phyloP scores from a whole-genome alignment of 1,140 invertebrate species.

The Papilio glaucus region DNA sequence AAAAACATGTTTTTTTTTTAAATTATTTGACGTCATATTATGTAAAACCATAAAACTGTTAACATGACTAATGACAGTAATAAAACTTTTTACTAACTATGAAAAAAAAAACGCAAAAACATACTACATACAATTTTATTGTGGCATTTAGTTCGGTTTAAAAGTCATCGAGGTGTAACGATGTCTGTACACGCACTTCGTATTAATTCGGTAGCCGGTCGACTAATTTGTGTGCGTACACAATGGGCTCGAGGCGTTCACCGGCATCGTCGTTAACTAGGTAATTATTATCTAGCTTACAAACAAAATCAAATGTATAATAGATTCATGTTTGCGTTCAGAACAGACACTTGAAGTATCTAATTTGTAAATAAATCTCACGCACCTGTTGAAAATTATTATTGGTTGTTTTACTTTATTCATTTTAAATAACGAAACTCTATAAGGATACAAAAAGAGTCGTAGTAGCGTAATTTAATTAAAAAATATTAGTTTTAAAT shows the following conservation, averaged over 20 bases:
- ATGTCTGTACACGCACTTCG: slow-evolving; percentile 42
- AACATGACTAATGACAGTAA: not conserved
- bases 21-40: too few species aligned
- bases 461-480: too few species aligned
- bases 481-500: too few species aligned
- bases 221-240: slow-evolving; percentile 46
- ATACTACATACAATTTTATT: not conserved
- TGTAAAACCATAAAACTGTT: not conserved
- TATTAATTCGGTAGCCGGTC: slow-evolving; percentile 53
- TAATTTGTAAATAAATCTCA: too few species aligned
- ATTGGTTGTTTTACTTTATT: too few species aligned
- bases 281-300: not conserved
- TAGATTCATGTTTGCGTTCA: too few species aligned
- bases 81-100: not conserved
- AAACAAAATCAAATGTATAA: not conserved
- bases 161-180: slow-evolving; percentile 6
- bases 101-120: not conserved
- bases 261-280: not conserved
- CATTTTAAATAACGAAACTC: too few species aligned
- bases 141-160: not conserved
- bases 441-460: too few species aligned
- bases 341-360: too few species aligned
- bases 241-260: not conserved
- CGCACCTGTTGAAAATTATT: too few species aligned
- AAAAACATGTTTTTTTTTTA: too few species aligned